A percentile compares a stretch with the other conserved stretches of the same genome.
Conservation (phyloP, 2,113 vertebrate species). For the Pomatorhinus ruficollis region DNA sequence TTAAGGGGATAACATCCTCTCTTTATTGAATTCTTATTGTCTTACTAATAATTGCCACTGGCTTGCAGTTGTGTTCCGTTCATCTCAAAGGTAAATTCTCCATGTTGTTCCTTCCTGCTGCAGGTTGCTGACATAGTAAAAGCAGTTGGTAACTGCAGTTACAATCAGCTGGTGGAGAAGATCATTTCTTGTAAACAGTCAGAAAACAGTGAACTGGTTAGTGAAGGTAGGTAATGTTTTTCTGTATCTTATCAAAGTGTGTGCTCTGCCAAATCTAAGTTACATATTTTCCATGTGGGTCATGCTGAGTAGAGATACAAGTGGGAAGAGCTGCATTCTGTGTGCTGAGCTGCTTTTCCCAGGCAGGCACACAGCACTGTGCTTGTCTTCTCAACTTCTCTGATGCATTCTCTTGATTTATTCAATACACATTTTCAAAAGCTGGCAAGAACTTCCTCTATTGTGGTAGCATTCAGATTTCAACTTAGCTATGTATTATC, state of each 20-base stretch:
- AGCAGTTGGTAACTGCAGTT: constrained; percentile 98
- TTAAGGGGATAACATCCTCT: neutral
- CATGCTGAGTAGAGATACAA: neutral
- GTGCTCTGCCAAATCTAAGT: neutral
- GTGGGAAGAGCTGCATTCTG: neutral
- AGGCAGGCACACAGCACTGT: neutral
- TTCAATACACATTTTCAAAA: neutral
- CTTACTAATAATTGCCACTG: neutral
- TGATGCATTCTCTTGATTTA: neutral
- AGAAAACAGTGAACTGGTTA: constrained; percentile 91
- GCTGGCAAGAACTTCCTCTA: neutral
- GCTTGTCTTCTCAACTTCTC: neutral
- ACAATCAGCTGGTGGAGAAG: constrained; percentile 99
- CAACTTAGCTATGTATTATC: neutral
- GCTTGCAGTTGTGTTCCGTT: neutral
- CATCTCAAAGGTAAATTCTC: neutral
- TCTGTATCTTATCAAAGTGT: neutral
- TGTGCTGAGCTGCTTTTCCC: neutral
- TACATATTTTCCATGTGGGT: neutral
- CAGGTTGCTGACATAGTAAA: constrained; percentile 94
- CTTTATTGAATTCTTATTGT: neutral
- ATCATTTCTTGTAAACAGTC: constrained; percentile 98
- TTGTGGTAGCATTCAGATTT: neutral
- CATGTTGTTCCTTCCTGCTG: constrained; percentile 23
- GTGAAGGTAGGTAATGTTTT: constrained; percentile 85